A percentile compares a stretch with the other conserved stretches of the same genome.
Evolutionary conservation across 2,113 vertebrate genomes (phyloP).

Genomic region (Leucoraja erinaceus): DNA sequence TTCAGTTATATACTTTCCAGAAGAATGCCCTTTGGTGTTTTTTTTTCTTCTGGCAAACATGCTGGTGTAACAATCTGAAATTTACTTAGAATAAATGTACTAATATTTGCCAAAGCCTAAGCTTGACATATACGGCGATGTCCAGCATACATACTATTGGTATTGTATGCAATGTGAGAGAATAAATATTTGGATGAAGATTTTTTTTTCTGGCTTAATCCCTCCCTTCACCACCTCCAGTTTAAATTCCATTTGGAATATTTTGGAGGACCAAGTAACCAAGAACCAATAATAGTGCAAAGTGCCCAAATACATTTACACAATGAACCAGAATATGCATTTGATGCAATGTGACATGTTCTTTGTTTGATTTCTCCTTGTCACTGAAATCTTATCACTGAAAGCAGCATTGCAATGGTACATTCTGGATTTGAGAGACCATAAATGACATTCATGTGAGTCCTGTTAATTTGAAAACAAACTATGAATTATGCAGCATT

Average conservation of each 20-base stretch:
- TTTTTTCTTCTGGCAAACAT: neutral
- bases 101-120: neutral
- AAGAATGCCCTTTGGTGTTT: neutral
- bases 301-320: neutral
- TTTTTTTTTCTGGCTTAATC: too few species aligned
- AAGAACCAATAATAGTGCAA: too few species aligned
- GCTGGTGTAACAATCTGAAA: neutral
- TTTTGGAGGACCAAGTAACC: too few species aligned
- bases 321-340: neutral
- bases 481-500: neutral
- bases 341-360: neutral
- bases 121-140: neutral
- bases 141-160: neutral
- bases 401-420: neutral
- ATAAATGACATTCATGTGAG: neutral
- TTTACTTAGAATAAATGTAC: neutral
- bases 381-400: neutral
- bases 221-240: too few species aligned
- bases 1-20: neutral
- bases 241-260: too few species aligned
- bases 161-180: neutral
- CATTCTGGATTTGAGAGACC: neutral
- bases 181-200: neutral
- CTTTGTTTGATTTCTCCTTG: neutral
- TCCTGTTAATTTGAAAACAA: neutral